Evolutionary conservation across 2,888 invertebrate species (phyloP).

Genomic region (Pedicia rivosa): DNA sequence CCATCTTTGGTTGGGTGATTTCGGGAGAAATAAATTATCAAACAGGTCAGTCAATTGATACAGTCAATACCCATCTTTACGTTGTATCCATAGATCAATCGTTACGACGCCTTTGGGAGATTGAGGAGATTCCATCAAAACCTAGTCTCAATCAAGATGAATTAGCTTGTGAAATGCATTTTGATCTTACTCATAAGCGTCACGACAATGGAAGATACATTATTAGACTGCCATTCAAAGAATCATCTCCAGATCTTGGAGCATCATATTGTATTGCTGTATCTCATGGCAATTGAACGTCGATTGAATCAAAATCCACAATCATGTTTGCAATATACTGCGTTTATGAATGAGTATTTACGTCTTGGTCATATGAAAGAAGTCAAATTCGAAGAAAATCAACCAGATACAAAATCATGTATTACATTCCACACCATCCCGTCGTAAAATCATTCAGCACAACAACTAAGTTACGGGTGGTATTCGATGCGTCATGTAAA

Average conservation of each 20-base stretch:
- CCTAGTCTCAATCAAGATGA: no score
- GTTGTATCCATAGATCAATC: no score
- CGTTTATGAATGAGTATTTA: constrained; percentile 5
- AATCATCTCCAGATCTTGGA: background rate
- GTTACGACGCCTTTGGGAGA: no score
- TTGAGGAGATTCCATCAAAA: no score
- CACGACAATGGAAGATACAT: background rate
- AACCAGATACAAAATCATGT: constrained; percentile 3
- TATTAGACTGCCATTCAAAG: constrained; percentile 2
- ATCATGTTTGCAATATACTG: background rate
- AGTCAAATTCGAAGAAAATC: background rate
- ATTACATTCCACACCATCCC: constrained; percentile 13
- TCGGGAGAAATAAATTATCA: background rate
- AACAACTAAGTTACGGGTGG: constrained; percentile 6
- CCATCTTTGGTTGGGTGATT: constrained; percentile 4
- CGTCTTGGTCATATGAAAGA: constrained; percentile 2
- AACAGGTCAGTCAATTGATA: background rate
- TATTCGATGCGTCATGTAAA: constrained; percentile 6
- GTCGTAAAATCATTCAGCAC: constrained; percentile 9
- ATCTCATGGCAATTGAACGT: no score
- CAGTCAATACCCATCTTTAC: background rate
- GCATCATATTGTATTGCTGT: background rate
- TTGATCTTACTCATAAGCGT: background rate
- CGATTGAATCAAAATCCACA: background rate
- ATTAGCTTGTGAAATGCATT: no score